Percentiles rank a stretch among this genome's conserved stretches.
phyloP scores from a whole-genome alignment of 1,140 invertebrate genomes.

The Drosophila nannoptera region DNA sequence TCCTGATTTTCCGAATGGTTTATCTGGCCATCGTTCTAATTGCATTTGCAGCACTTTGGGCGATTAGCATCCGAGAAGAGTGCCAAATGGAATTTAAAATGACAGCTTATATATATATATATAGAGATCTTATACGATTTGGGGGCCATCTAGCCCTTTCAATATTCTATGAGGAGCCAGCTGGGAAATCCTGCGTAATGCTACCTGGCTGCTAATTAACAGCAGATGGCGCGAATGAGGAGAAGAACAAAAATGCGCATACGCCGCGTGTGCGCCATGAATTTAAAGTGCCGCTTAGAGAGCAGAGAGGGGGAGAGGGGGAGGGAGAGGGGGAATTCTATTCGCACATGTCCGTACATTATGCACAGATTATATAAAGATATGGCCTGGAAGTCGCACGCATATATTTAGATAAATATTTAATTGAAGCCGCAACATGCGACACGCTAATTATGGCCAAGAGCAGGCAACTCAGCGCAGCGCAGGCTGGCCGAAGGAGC shows the following conservation, averaged over 20 bases:
- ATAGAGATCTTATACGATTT: too few species aligned
- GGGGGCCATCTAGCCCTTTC: too few species aligned
- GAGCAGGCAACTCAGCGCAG: background rate
- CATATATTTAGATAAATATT: constrained; percentile 49
- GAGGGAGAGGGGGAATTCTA: too few species aligned
- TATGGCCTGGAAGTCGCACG: background rate
- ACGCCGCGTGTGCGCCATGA: constrained; percentile 52
- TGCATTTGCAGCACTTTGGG: constrained; percentile 19
- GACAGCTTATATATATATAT: too few species aligned
- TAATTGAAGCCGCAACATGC: constrained; percentile 53
- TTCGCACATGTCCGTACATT: too few species aligned
- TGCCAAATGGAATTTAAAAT: background rate
- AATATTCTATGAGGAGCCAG: background rate
- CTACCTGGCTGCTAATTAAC: constrained; percentile 28
- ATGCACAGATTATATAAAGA: background rate
- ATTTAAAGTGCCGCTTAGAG: constrained; percentile 55
- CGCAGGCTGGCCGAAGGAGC: background rate
- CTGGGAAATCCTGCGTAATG: constrained; percentile 14
- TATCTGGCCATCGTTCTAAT: constrained; percentile 37
- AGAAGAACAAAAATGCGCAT: constrained; percentile 43
- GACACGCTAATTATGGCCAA: constrained; percentile 35
- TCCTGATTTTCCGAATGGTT: constrained; percentile 8
- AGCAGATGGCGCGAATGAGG: constrained; percentile 26
- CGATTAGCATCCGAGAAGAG: constrained; percentile 16
- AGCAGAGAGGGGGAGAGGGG: background rate